These are phyloP conservation scores for Drosophila macrospina DNA, from an alignment of 2,888 invertebrate species.

Conservation along the genomic window DNA sequence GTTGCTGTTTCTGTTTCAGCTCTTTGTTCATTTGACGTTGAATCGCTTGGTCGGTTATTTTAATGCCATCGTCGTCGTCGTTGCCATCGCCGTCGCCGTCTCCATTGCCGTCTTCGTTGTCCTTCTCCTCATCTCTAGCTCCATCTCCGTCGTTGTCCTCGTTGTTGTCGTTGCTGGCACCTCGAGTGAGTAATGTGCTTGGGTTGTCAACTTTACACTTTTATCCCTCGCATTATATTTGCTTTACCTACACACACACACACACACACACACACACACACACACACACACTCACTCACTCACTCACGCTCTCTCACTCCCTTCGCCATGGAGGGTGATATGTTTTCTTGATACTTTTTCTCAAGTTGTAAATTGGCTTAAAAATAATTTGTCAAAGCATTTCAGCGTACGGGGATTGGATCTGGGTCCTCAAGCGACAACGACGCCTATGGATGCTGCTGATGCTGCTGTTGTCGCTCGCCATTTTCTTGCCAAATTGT, in stretches of 20 bases:
- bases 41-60: slow-evolving; percentile 77
- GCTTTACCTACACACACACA: slow-evolving; percentile 64
- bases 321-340: slow-evolving; percentile 61
- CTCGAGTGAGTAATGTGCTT: slow-evolving; percentile 80
- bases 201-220: slow-evolving; percentile 82
- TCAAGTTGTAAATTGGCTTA: slow-evolving; percentile 83
- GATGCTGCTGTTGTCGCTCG: slow-evolving; percentile 38
- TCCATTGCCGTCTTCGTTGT: neutral
- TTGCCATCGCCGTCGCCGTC: slow-evolving; percentile 45
- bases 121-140: slow-evolving; percentile 1
- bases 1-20: slow-evolving; percentile 63
- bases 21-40: slow-evolving; percentile 76
- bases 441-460: slow-evolving; percentile 36
- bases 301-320: slow-evolving; percentile 23
- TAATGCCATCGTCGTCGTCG: slow-evolving; percentile 61
- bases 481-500: slow-evolving; percentile 71
- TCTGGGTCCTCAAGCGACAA: slow-evolving; percentile 20
- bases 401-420: slow-evolving; percentile 62
- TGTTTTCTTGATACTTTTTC: slow-evolving; percentile 80
- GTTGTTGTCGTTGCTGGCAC: slow-evolving; percentile 63
- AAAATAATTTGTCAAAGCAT: slow-evolving; percentile 83
- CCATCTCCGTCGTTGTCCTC: slow-evolving; percentile 1
- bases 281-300: slow-evolving; percentile 14
- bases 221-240: slow-evolving; percentile 80
- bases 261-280: slow-evolving; percentile 24